Evolutionary conservation across 1,140 invertebrate species (phyloP), one percentile per base, ranked within the genome.

Genomic region (Brachionus koreanus): DNA sequence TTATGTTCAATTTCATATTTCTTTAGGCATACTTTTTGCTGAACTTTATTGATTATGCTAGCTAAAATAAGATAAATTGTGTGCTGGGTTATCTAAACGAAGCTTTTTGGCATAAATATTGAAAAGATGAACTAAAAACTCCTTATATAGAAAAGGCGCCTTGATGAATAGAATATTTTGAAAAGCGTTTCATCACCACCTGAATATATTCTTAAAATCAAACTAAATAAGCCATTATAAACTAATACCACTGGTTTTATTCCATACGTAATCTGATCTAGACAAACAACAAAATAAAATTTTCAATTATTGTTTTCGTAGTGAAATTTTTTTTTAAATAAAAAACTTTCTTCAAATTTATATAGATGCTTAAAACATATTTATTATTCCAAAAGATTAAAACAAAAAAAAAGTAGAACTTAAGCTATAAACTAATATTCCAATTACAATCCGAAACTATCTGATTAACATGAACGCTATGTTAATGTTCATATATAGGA

Each of bases 391-490:
- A 57, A 23, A 19, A 57, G 49, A 57, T 1, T 10, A 42, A 1
- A 42, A 29, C 1, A 29, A 29, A 29, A 29, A 29, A 29, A 29
- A 2, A 29, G 29, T 2, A 29, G 29, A 13, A 19, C 49, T 57
- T 57, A 19, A 19, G 5, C 35, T 35, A 39, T 9, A 69, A 19
- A 12, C n/a, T 69, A 69, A 69, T 19, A 69, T 69, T 69, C 65
- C 65, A 39, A 69, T 37, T 69, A 39, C 29, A 39, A 37, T 39
- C 65, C 35, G 65, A 69, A 69, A 69, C 65, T 69, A 74, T 23
- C 39, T 74, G 16, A 74, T 74, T 74, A 74, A 43, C 37, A 74
- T 74, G 69, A 74, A 74, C 69, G 69, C 69, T 74, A 74, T 74
- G 69, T 4, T 74, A 74, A 74, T 74, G 69, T 74, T 74, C 69